A percentile compares a stretch with the other conserved stretches of the same genome.
Evolutionary conservation across 2,113 vertebrate species (phyloP).

Genomic region (Rhynchopsitta pachyrhyncha): DNA sequence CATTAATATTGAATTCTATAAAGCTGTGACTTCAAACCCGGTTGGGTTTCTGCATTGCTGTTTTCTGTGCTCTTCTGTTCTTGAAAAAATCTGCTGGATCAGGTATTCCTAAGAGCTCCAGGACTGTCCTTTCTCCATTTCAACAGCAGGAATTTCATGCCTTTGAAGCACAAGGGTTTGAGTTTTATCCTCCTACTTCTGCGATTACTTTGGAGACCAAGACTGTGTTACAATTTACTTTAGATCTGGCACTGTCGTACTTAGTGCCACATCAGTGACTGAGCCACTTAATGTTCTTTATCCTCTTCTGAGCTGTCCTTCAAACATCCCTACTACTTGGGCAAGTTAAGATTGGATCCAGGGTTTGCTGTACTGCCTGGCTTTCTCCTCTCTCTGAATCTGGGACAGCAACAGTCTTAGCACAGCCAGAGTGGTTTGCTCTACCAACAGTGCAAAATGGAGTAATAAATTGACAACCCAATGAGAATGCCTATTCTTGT

Average conservation of each 20-base stretch:
- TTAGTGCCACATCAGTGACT: background rate
- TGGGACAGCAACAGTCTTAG: background rate
- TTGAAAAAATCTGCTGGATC: background rate
- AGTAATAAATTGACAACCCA: conserved; percentile 16
- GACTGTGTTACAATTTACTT: background rate
- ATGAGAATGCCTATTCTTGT: background rate
- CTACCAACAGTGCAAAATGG: background rate
- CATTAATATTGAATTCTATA: background rate
- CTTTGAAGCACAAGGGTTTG: background rate
- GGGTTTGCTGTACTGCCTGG: background rate
- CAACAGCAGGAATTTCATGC: background rate
- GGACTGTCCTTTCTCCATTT: background rate
- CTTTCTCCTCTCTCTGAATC: background rate
- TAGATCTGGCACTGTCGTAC: background rate
- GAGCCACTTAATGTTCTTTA: background rate
- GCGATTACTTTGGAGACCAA: background rate
- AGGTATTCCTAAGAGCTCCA: background rate
- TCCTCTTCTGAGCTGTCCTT: background rate
- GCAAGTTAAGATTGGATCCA: background rate
- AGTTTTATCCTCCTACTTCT: background rate
- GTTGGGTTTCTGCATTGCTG: background rate
- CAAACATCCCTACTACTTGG: background rate
- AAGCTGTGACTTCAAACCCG: background rate
- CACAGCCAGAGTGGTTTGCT: background rate
- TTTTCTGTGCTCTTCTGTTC: background rate